A percentile compares a stretch with the other conserved stretches of the same genome.
phyloP scores from a whole-genome alignment of 2,797 vertebrate genomes.

The Octomys mimax region DNA sequence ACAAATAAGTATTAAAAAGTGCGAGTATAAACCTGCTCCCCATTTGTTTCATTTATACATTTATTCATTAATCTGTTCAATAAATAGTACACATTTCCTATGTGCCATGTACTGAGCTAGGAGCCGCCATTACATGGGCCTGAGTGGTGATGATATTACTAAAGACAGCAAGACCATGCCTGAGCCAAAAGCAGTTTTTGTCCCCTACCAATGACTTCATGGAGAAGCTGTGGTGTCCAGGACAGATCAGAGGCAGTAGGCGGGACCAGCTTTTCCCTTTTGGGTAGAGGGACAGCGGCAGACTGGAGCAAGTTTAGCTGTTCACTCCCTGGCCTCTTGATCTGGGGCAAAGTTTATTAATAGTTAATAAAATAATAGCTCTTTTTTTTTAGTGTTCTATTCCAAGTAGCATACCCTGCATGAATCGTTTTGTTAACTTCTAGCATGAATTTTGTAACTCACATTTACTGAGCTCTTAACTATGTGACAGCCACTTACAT shows the following conservation, averaged over 20 bases:
- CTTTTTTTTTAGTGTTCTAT: background rate
- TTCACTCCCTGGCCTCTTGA: background rate
- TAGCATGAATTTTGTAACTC: background rate
- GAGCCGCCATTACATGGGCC: background rate
- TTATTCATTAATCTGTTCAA: background rate
- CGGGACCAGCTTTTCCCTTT: background rate
- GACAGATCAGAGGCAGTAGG: background rate
- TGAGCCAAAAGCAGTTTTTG: background rate
- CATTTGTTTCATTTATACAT: background rate
- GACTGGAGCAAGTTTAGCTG: background rate
- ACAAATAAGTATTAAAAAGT: constrained; percentile 28
- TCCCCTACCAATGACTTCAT: background rate
- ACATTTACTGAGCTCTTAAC: background rate
- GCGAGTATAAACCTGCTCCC: background rate
- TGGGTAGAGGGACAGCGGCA: background rate
- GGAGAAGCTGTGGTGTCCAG: background rate
- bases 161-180: background rate
- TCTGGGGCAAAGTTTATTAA: background rate
- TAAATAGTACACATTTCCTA: background rate
- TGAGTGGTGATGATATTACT: background rate
- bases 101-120: background rate
- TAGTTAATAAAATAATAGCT: background rate
- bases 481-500: background rate
- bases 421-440: background rate
- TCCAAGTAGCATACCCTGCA: background rate